phyloP scores from a whole-genome alignment of 2,113 vertebrate species.

The Odontesthes bonariensis region DNA sequence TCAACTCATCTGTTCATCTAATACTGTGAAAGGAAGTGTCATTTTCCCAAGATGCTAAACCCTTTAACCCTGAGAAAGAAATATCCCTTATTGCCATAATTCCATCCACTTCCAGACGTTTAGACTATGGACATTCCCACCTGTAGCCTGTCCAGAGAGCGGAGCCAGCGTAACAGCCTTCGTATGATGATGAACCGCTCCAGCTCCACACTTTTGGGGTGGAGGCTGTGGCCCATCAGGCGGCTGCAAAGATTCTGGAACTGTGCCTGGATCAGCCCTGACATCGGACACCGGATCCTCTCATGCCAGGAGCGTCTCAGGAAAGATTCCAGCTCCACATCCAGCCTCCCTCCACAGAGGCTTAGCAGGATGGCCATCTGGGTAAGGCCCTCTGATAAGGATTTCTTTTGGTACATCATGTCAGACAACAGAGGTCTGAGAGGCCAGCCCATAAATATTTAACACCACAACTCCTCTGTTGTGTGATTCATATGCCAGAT shows the following conservation, averaged over 20 bases:
- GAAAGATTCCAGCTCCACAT: constrained; percentile 93
- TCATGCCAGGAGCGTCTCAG: constrained; percentile 85
- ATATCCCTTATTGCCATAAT: too few species aligned
- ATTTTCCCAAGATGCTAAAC: too few species aligned
- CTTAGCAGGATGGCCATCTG: constrained; percentile 97
- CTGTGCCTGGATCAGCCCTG: constrained; percentile 89
- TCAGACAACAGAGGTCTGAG: not conserved
- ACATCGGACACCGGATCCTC: constrained; percentile 90
- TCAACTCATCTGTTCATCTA: too few species aligned
- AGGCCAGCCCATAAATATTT: too few species aligned
- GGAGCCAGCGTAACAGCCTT: constrained; percentile 88
- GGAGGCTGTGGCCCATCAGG: constrained; percentile 86
- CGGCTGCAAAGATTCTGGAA: constrained; percentile 90
- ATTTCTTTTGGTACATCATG: constrained; percentile 92
- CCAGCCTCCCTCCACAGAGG: constrained; percentile 89
- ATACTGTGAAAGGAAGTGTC: too few species aligned
- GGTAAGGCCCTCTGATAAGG: constrained; percentile 95
- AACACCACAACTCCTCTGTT: too few species aligned
- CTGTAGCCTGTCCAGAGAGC: constrained; percentile 88
- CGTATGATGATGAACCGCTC: constrained; percentile 88
- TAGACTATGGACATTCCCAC: constrained; percentile 21
- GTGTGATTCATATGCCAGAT: too few species aligned
- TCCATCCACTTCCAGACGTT: not conserved
- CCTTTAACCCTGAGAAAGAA: too few species aligned
- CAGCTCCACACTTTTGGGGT: constrained; percentile 91